Conservation (phyloP, 2,888 invertebrate genomes). For the Polietes domitor region DNA sequence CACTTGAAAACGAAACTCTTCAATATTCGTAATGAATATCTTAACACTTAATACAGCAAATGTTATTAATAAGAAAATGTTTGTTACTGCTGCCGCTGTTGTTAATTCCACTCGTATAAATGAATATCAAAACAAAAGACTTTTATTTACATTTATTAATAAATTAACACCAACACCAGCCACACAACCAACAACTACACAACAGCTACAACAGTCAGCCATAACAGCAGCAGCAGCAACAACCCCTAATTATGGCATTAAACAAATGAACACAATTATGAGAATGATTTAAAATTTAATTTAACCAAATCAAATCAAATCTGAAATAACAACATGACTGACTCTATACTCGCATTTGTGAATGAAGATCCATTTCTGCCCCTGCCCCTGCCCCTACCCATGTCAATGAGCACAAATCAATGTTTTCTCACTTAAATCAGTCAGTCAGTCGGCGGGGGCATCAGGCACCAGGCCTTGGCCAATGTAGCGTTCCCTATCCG, state of each 20-base stretch:
- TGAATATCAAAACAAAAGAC: conserved; percentile 46
- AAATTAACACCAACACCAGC: conserved; percentile 72
- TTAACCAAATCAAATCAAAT: conserved; percentile 1
- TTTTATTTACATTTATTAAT: conserved; percentile 78
- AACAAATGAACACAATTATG: conserved; percentile 27
- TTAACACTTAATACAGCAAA: conserved; percentile 72
- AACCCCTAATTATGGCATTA: conserved; percentile 43
- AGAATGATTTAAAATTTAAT: neutral
- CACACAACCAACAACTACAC: no score
- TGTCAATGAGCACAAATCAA: neutral
- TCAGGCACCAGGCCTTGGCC: neutral
- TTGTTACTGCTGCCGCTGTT: conserved; percentile 10
- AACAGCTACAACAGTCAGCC: neutral
- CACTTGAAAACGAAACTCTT: conserved; percentile 19
- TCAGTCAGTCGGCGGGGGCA: neutral
- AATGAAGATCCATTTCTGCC: neutral
- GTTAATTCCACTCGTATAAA: conserved; percentile 55
- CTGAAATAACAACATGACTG: neutral
- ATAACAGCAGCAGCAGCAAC: neutral
- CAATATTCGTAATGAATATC: conserved; percentile 75
- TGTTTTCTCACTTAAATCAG: conserved; percentile 41
- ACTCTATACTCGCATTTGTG: neutral
- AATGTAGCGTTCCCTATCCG: neutral
- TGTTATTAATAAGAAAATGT: conserved; percentile 34
- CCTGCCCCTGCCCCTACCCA: no score